Evolutionary conservation across 2,113 vertebrate genomes (phyloP).

Genomic region (Hippopotamus amphibius): DNA sequence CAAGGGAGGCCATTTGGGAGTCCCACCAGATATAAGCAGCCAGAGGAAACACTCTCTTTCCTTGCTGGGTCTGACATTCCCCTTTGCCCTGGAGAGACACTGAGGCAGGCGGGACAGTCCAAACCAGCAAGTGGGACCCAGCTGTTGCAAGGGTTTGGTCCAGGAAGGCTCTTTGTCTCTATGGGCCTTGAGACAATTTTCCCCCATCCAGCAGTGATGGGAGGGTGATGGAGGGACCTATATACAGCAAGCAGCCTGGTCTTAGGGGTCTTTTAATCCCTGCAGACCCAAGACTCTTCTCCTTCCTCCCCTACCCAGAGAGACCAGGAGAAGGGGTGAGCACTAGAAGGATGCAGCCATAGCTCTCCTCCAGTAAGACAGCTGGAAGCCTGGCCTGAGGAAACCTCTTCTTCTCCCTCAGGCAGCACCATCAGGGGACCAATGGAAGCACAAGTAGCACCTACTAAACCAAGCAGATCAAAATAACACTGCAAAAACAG

Average conservation of each 20-base stretch:
- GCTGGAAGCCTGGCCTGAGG: background rate
- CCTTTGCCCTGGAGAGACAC: background rate
- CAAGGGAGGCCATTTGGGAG: background rate
- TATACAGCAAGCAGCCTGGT: background rate
- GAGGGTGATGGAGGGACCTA: background rate
- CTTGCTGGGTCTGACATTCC: background rate
- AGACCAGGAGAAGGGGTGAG: background rate
- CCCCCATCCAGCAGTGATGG: background rate
- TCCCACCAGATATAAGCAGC: background rate
- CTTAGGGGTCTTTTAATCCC: fast-evolving
- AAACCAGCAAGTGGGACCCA: background rate
- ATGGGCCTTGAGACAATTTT: fast-evolving
- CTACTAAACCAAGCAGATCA: background rate
- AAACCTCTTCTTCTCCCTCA: background rate
- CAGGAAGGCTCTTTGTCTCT: background rate
- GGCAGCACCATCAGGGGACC: background rate
- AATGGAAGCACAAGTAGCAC: background rate
- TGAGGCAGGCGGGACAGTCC: background rate
- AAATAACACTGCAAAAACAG: background rate
- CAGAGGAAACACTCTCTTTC: background rate
- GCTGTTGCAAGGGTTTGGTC: background rate
- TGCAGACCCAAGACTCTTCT: background rate
- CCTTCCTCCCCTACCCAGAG: background rate
- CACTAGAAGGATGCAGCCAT: background rate
- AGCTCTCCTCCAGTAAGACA: background rate